Evolutionary conservation across 2,113 vertebrate species (phyloP).

Genomic region (Gallinago media): DNA sequence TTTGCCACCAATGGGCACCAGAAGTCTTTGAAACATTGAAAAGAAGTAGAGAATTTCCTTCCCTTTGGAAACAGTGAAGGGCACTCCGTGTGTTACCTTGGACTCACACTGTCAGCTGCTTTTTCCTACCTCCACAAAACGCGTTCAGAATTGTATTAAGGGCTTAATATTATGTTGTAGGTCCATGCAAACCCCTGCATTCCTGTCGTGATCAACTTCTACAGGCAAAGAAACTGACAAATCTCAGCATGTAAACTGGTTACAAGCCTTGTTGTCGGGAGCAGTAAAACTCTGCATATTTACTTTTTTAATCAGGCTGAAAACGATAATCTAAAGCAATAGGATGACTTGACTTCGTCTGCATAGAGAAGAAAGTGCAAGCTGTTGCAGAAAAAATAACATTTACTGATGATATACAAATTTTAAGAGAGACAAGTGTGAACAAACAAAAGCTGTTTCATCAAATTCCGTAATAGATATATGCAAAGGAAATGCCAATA

Average conservation of each 20-base stretch:
- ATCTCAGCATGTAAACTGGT: not conserved
- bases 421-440: constrained; percentile 73
- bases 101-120: not conserved
- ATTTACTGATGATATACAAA: constrained; percentile 61
- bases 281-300: not conserved
- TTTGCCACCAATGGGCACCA: not conserved
- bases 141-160: not conserved
- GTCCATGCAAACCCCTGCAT: not conserved
- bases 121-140: not conserved
- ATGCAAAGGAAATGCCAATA: constrained; percentile 57
- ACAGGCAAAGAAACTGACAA: not conserved
- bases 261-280: not conserved
- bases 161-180: not conserved
- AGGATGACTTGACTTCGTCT: constrained; percentile 53
- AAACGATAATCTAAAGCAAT: constrained; percentile 56
- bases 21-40: not conserved
- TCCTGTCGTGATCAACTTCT: not conserved
- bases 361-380: constrained; percentile 63
- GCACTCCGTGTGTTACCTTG: not conserved
- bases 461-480: constrained; percentile 47
- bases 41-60: not conserved
- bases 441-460: constrained; percentile 79
- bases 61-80: not conserved
- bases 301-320: constrained; percentile 1
- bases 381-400: constrained; percentile 69